These are phyloP conservation scores for Galagoides demidoff DNA, from an alignment of 2,797 vertebrate species.

Conservation along the genomic window DNA sequence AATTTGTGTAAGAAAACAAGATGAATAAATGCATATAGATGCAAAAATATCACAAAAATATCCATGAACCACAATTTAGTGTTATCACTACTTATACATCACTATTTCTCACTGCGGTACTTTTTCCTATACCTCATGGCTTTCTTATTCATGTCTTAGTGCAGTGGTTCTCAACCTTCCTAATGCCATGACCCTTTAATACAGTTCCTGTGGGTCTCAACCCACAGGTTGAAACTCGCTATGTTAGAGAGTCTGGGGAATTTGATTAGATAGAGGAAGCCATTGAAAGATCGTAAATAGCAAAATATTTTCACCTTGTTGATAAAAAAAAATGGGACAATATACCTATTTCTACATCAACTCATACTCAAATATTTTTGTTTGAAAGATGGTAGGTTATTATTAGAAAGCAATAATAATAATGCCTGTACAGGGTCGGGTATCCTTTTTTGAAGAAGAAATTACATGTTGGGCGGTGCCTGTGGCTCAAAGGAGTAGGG, in stretches of 20 bases:
- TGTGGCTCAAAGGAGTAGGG: too few relatives aligned
- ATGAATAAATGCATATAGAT: not conserved
- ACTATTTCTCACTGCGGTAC: not conserved
- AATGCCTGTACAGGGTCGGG: not conserved
- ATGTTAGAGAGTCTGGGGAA: not conserved
- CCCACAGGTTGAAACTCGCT: too few relatives aligned
- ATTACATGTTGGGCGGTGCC: not conserved
- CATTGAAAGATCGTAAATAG: not conserved
- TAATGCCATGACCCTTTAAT: too few relatives aligned
- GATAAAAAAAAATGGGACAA: not conserved
- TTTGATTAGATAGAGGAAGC: slow-evolving; percentile 30
- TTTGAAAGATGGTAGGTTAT: not conserved
- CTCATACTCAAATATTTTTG: slow-evolving; percentile 45
- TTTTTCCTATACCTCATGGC: not conserved
- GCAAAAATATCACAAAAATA: not conserved
- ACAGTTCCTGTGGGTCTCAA: not conserved
- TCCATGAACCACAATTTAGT: not conserved
- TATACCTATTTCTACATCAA: slow-evolving; percentile 1
- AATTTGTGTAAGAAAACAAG: not conserved
- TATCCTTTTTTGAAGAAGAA: slow-evolving; percentile 5
- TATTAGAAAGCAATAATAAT: not conserved
- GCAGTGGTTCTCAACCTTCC: too few relatives aligned
- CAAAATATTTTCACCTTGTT: slow-evolving; percentile 24
- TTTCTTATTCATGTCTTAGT: slow-evolving; percentile 40
- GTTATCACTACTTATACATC: not conserved